A percentile compares a stretch with the other conserved stretches of the same genome.
Conservation (phyloP, 2,113 vertebrate species). For the Elanus axillaris region DNA sequence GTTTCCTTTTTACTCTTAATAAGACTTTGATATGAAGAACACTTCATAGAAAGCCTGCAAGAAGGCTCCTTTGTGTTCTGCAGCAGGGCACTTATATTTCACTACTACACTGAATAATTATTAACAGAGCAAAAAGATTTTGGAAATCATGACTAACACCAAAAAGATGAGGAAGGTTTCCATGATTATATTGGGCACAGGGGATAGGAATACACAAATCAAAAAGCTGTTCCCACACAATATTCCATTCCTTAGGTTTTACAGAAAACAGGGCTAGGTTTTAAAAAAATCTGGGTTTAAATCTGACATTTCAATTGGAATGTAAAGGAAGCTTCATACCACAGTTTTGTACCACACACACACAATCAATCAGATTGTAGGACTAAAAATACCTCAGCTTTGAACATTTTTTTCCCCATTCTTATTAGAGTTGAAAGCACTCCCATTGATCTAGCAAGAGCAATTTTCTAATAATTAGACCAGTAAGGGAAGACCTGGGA, state of each 20-base stretch:
- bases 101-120: neutral
- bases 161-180: neutral
- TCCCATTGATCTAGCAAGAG: slow-evolving; percentile 49
- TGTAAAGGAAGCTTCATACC: neutral
- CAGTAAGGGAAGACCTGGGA: neutral
- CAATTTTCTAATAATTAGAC: slow-evolving; percentile 54
- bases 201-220: neutral
- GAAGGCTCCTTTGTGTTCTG: neutral
- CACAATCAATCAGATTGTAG: neutral
- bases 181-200: neutral
- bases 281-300: neutral
- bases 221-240: neutral
- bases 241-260: neutral
- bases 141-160: neutral
- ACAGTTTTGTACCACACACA: neutral
- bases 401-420: slow-evolving; percentile 28
- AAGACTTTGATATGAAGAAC: neutral
- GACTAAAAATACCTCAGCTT: slow-evolving; percentile 55
- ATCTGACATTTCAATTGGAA: neutral
- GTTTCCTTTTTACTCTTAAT: neutral
- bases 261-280: neutral
- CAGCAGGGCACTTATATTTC: neutral
- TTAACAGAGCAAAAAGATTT: neutral
- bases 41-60: neutral
- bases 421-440: slow-evolving; percentile 52